Evolutionary conservation across 2,888 invertebrate genomes (phyloP).

Genomic region (Rhabditoides inermis): DNA sequence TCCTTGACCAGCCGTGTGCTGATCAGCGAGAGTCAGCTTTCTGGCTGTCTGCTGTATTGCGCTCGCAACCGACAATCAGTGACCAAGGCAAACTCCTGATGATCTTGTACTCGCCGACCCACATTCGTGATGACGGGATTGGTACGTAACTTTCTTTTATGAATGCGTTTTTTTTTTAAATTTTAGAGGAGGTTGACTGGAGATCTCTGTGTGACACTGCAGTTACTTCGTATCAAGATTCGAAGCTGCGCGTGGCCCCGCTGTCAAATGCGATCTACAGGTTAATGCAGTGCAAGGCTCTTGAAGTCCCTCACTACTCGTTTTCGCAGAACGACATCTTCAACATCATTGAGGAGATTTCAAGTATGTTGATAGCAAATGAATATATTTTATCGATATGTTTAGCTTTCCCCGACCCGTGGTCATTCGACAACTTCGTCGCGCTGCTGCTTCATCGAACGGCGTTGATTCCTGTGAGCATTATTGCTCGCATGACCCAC

Average conservation of each 20-base stretch:
- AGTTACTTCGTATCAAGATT: not conserved
- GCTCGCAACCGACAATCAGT: not conserved
- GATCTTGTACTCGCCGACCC: conserved; percentile 5
- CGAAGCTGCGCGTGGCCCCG: not conserved
- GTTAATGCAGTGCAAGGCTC: not conserved
- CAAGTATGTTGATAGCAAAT: conserved; percentile 5
- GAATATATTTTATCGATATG: not conserved
- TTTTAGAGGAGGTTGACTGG: conserved; percentile 2
- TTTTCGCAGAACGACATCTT: conserved; percentile 8
- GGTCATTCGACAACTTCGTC: conserved; percentile 23
- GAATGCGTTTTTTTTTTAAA: no score
- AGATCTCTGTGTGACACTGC: conserved; percentile 1
- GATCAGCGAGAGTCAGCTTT: conserved; percentile 2
- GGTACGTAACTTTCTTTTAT: no score
- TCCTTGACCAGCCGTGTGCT: not conserved
- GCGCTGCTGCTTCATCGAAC: conserved; percentile 9
- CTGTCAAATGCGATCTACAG: conserved; percentile 1
- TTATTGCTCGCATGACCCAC: conserved; percentile 9
- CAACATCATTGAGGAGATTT: conserved; percentile 11
- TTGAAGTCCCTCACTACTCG: not conserved
- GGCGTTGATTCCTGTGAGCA: conserved; percentile 2
- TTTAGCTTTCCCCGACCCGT: conserved; percentile 23
- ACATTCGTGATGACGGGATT: no score
- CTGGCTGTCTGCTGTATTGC: conserved; percentile 3
- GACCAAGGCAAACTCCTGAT: conserved; percentile 6